Evolutionary conservation across 2,113 vertebrate genomes (phyloP).

Genomic region (Channa maculata): DNA sequence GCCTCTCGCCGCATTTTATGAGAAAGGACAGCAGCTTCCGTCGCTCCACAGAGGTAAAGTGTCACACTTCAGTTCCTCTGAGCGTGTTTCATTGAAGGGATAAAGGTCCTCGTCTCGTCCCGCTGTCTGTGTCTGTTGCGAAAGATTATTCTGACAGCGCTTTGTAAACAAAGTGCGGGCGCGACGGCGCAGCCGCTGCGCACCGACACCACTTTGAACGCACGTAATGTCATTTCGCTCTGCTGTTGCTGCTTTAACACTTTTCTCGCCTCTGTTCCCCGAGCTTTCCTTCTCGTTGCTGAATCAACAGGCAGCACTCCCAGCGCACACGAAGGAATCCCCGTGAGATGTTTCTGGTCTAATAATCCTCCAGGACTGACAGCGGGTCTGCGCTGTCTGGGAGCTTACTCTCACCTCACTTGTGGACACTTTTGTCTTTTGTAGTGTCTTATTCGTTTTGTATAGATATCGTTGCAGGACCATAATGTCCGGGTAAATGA

Average conservation of each 20-base stretch:
- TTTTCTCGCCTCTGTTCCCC: neutral
- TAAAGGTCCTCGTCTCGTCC: constrained; percentile 31
- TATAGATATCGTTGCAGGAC: neutral
- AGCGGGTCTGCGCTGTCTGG: neutral
- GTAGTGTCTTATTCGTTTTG: too few relatives aligned
- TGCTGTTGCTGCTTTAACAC: neutral
- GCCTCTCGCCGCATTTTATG: constrained; percentile 70
- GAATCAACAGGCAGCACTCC: constrained; percentile 71
- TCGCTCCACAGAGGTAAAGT: constrained; percentile 72
- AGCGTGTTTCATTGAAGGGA: neutral
- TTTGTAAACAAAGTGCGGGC: constrained; percentile 78
- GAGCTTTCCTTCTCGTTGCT: neutral
- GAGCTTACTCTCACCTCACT: constrained; percentile 17
- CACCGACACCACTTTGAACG: neutral
- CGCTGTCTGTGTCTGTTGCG: constrained; percentile 49
- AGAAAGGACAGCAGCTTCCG: constrained; percentile 58
- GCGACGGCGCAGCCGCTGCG: neutral
- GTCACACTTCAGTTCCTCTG: neutral
- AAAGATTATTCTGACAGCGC: constrained; percentile 70
- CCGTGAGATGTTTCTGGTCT: neutral
- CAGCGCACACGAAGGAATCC: neutral
- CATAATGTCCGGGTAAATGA: neutral
- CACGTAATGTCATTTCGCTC: neutral
- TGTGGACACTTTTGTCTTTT: neutral
- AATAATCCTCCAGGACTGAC: neutral